A percentile compares a stretch with the other conserved stretches of the same genome.
Conservation (phyloP, 2,113 vertebrate species). For the Poecile atricapillus region DNA sequence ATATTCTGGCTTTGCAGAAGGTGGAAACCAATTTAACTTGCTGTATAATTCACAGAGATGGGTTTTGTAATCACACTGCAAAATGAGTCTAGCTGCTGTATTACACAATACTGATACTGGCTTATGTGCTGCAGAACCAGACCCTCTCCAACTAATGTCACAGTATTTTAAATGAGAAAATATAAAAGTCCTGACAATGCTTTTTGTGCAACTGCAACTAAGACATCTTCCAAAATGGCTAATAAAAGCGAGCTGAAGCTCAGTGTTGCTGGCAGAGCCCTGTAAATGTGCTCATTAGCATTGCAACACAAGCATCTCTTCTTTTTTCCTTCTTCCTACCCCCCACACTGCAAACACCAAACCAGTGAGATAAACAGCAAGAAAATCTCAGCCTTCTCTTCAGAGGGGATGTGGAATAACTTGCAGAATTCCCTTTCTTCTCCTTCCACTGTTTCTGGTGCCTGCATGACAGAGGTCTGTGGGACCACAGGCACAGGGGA, state of each 20-base stretch:
- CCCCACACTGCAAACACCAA: not conserved
- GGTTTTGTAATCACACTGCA: constrained; percentile 63
- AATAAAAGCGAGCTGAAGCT: constrained; percentile 14
- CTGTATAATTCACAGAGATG: constrained; percentile 61
- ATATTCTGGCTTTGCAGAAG: constrained; percentile 41
- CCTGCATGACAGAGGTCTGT: not conserved
- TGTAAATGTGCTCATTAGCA: constrained; percentile 35
- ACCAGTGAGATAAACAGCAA: not conserved
- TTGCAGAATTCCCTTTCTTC: not conserved
- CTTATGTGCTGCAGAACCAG: not conserved
- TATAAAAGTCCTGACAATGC: constrained; percentile 45
- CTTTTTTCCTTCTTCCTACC: not conserved
- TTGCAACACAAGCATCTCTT: not conserved
- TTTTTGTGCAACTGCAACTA: constrained; percentile 47
- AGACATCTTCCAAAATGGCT: constrained; percentile 47
- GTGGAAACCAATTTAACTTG: constrained; percentile 56
- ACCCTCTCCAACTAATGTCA: constrained; percentile 28
- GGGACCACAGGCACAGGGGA: not conserved
- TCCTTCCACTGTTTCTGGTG: not conserved
- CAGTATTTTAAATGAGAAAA: constrained; percentile 43
- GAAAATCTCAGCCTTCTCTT: not conserved
- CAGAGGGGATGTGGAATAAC: not conserved
- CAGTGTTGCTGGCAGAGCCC: not conserved
- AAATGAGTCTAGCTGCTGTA: constrained; percentile 48
- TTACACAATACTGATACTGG: constrained; percentile 43